Conservation (phyloP, 2,888 invertebrate species). For the Hyposoter didymator region DNA sequence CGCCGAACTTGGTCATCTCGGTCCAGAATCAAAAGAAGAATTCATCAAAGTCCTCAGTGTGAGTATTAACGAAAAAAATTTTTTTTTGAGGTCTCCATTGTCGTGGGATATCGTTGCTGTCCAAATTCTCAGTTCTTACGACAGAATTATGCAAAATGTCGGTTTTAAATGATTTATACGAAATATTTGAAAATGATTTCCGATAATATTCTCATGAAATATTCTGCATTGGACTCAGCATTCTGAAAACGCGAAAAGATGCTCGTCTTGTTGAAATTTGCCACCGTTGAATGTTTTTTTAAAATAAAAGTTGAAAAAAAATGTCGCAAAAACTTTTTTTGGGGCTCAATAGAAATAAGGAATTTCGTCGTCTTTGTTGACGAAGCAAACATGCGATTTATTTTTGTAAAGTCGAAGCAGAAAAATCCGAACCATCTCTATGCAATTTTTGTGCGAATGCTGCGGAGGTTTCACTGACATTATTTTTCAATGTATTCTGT, state of each 20-base stretch:
- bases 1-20: constrained; percentile 90
- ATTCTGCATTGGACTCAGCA: neutral
- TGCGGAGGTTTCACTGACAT: neutral
- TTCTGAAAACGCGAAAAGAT: neutral
- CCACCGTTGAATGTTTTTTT: neutral
- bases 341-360: neutral
- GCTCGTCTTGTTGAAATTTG: neutral
- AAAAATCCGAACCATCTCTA: neutral
- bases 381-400: neutral
- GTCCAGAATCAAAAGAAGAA: constrained; percentile 88
- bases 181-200: neutral
- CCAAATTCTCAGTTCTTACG: neutral
- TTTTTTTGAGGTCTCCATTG: neutral
- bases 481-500: constrained; percentile 31
- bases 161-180: neutral
- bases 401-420: neutral
- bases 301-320: neutral
- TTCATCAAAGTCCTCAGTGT: constrained; percentile 90
- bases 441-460: neutral
- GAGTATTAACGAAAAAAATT: constrained; percentile 68
- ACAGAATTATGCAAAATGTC: neutral
- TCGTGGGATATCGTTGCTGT: neutral
- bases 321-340: neutral
- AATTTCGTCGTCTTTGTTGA: neutral
- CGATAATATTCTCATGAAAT: neutral